Evolutionary conservation across 2,888 invertebrate species (phyloP).

Genomic region (Agrotis clavis): DNA sequence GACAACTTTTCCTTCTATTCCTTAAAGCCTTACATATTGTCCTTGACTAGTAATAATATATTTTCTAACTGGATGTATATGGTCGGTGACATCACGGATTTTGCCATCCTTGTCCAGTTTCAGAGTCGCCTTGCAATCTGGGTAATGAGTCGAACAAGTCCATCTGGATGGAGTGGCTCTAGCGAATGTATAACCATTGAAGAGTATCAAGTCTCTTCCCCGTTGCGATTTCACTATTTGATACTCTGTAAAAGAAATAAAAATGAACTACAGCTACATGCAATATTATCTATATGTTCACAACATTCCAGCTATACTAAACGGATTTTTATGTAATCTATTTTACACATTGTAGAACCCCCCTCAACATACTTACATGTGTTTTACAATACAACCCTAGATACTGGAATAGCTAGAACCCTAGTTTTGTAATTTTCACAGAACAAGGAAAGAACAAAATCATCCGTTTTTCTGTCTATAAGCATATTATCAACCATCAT

Average conservation of each 20-base stretch:
- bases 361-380: no score
- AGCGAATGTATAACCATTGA: conserved; percentile 71
- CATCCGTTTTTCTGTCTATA: no score
- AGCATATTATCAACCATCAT: no score
- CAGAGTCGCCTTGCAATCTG: conserved; percentile 48
- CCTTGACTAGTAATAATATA: conserved; percentile 47
- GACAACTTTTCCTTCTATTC: neutral
- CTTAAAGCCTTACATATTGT: conserved; percentile 42
- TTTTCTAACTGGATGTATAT: conserved; percentile 60
- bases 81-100: conserved; percentile 13
- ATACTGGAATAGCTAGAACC: no score
- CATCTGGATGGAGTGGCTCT: conserved; percentile 55
- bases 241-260: conserved; percentile 50
- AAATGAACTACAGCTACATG: no score
- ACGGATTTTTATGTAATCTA: no score
- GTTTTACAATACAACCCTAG: no score
- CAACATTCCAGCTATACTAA: no score
- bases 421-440: no score
- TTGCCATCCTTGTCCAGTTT: conserved; percentile 32
- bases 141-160: conserved; percentile 65
- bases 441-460: no score
- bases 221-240: conserved; percentile 67
- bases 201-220: conserved; percentile 70
- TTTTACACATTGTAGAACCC: no score
- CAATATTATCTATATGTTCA: no score